Base-by-base conservation (phyloP, 2,888 invertebrate species). In the Mayetiola destructor region DNA sequence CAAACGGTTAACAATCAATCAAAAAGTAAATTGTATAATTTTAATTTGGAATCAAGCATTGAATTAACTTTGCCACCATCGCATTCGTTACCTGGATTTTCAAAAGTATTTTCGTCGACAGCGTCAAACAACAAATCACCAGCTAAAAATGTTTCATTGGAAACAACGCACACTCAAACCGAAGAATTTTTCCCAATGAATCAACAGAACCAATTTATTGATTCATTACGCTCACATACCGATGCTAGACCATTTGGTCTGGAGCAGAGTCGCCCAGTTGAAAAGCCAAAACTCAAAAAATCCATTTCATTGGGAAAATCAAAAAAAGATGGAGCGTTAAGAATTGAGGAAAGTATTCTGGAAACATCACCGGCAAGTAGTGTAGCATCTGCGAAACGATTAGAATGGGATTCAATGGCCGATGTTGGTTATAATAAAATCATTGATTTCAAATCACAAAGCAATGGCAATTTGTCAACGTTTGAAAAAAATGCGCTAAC, bases 401-500 rank as follows among this genome's bases (percentile, higher is more conserved):
- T 90, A 2, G 90, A 90, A 73, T 90, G 90, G 90, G 90, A 90
- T 67, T 88, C 86, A 36, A 80, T 88, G 23, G 90, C 86, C 1
- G 90, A 90, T 73, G 86, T 90, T 48, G 90, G 90, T 0, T 90
- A 89, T 69, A 48, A 48, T 48, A 23, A 27, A 27, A 48, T 48
- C n/a, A 48, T 48, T 27, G 48, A 48, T n/a, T 77, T 72, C 30
- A 79, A 81, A 63, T 76, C 77, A 61, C 75, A 75, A 65, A 77
- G 76, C 32, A 16, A 72, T 75, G 27, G 78, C 77, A 40, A 56
- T 56, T 58, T 60, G 48, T 58, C 54, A n/a, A 66, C 68, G 0
- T 55, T 72, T 54, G 72, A 71, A 57, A 66, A 69, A 2, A 69
- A 68, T 0, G 63, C 71, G 6, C 59, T 71, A 9, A 68, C 65